Percentiles rank a stretch among this genome's conserved stretches.
These are phyloP conservation scores for Glaucopsyche alexis DNA, from an alignment of 2,888 invertebrate species.

Conservation along the genomic window DNA sequence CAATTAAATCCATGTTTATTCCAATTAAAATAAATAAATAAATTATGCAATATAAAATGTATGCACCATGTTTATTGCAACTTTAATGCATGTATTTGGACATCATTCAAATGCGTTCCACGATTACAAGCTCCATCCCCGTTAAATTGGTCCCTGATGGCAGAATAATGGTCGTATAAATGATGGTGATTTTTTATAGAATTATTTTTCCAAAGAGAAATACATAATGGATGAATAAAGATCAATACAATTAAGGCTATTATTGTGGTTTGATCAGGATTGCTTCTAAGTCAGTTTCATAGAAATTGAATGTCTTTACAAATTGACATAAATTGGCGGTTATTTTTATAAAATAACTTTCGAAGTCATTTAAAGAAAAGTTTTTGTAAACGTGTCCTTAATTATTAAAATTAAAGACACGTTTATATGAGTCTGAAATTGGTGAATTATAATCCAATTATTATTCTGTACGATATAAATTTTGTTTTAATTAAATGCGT, in stretches of 20 bases:
- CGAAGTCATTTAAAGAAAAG: too few species aligned
- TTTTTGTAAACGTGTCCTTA: too few species aligned
- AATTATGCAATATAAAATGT: too few species aligned
- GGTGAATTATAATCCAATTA: slow-evolving; percentile 14
- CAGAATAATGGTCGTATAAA: slow-evolving; percentile 22
- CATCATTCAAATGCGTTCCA: slow-evolving; percentile 9
- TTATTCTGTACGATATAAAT: not conserved
- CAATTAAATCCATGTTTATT: too few species aligned
- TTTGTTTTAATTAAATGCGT: slow-evolving; percentile 17
- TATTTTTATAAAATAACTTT: too few species aligned
- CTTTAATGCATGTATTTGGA: not conserved
- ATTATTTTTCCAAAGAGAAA: not conserved
- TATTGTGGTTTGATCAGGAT: too few species aligned
- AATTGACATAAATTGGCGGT: too few species aligned
- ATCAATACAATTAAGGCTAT: not conserved
- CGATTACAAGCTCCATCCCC: slow-evolving; percentile 18
- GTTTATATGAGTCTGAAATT: not conserved
- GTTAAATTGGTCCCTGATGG: slow-evolving; percentile 18
- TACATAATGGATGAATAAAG: not conserved
- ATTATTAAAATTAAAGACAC: not conserved
- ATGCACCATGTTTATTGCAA: too few species aligned
- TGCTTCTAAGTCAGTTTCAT: not conserved
- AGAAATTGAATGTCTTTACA: not conserved
- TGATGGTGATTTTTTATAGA: slow-evolving; percentile 5
- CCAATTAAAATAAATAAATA: too few species aligned